These are phyloP conservation scores for Dolichallabes microphthalmus DNA, from an alignment of 2,113 vertebrate genomes.

Conservation along the genomic window DNA sequence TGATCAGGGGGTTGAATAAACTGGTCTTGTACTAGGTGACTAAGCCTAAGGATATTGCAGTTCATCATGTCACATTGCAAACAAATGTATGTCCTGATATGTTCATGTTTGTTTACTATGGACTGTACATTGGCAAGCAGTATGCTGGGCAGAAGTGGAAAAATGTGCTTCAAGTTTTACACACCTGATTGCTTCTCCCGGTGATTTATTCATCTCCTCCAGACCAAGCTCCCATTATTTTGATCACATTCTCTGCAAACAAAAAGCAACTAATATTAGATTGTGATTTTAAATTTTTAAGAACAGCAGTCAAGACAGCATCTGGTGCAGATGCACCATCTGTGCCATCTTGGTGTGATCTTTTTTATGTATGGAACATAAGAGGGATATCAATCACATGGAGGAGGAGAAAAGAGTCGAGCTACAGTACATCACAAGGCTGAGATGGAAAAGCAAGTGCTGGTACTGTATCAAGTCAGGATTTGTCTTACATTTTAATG, in stretches of 20 bases:
- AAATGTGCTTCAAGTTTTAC: neutral
- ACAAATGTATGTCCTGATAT: neutral
- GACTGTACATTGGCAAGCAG: neutral
- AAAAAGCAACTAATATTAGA: neutral
- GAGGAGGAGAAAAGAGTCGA: neutral
- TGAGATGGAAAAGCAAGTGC: neutral
- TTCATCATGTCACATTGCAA: neutral
- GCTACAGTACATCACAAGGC: neutral
- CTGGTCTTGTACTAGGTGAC: neutral
- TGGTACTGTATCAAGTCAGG: neutral
- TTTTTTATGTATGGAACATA: neutral
- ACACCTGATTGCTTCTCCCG: neutral
- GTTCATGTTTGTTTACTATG: neutral
- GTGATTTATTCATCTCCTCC: neutral
- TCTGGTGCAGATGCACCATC: neutral
- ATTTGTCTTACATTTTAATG: neutral
- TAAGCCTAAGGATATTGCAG: neutral
- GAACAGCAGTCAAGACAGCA: neutral
- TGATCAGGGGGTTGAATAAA: neutral
- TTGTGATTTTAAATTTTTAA: neutral
- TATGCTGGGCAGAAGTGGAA: neutral
- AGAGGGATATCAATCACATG: neutral
- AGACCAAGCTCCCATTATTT: neutral
- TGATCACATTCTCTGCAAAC: neutral
- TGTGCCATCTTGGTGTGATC: neutral